A percentile compares a stretch with the other conserved stretches of the same genome.
Conservation (phyloP, 92 coral and sea anemone species). For the Heteractis magnifica region DNA sequence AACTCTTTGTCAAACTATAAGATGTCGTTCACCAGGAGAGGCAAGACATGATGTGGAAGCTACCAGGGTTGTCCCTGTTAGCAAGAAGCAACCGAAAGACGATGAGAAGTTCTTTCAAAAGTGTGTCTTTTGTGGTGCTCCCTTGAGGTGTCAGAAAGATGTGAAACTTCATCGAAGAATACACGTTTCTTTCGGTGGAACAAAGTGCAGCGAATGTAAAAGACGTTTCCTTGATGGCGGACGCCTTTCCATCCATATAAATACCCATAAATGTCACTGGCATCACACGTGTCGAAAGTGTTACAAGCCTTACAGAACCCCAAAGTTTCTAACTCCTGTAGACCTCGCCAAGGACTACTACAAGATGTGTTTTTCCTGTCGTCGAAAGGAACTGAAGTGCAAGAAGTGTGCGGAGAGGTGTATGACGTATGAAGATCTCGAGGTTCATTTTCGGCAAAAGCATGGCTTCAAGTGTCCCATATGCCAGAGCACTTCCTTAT, state of each 20-base stretch:
- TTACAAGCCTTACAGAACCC: not conserved
- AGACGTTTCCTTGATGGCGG: constrained; percentile 1
- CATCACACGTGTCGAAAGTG: not conserved
- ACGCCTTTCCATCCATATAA: constrained; percentile 25
- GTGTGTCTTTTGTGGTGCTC: constrained; percentile 10
- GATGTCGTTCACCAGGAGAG: not conserved
- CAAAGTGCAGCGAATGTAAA: constrained; percentile 27
- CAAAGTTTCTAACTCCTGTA: not conserved
- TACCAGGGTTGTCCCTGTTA: not conserved
- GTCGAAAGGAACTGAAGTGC: constrained; percentile 13
- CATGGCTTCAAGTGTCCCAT: constrained; percentile 5
- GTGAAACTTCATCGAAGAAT: constrained; percentile 1
- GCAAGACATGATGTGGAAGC: not conserved
- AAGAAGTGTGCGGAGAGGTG: constrained; percentile 15
- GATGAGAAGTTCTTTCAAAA: not conserved
- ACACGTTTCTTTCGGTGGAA: not conserved
- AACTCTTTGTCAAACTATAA: not conserved
- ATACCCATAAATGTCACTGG: constrained; percentile 6
- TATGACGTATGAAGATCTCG: not conserved
- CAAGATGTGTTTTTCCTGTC: constrained; percentile 8
- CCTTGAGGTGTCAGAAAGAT: not conserved
- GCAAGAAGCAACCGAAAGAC: not conserved
- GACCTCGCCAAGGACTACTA: constrained; percentile 2
- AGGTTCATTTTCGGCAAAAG: not conserved
- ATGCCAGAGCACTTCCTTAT: not conserved